Evolutionary conservation across 2,113 vertebrate genomes (phyloP), one percentile per base, ranked within the genome.

Genomic region (Labrus mixtus): DNA sequence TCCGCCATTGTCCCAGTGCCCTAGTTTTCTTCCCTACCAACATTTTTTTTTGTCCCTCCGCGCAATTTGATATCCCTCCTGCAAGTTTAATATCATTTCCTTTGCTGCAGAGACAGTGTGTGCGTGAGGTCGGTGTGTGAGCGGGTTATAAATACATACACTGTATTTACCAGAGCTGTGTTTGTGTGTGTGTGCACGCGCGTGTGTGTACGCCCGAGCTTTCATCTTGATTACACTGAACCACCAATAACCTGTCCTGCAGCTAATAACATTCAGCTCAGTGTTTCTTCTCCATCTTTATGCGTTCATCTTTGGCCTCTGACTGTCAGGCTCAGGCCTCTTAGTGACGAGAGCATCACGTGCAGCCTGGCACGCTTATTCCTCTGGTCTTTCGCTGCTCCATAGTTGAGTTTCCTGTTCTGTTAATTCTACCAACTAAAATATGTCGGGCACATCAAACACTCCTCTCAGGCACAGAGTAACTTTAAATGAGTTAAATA

Each of bases 11-110:
- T 94, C 93, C 93, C 90, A 94, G 81, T 94, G 92, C 92, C 93
- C 91, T 85, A 93, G 76, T 93, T 93, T 92, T 90, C 85, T 68
- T 90, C 87, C 65, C 76, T 78, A 51, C 58, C 65, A 59, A 86
- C 81, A 81, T 81, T 84, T 77, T 77, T 71, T 92, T 91, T 92
- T 91, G 82, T 87, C 92, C 89, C 64, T 79, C 43, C 15, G 57
- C 1, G 87, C 69, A 91, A 94, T 93, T 90, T 89, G 90, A 94
- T 94, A 91, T 85, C 84, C 86, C 91, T 94, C 78, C 78, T 94
- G 90, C 90, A 94, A 91, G 79, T 94, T 94, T 93, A 94, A 94
- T 94, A 92, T 82, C 4, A 89, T 91, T 90, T 81, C 82, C 89
- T 90, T 78, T 87, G 75, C 80, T 76, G 88, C 78, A 73, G 78